Base-by-base conservation (phyloP, 2,113 vertebrate genomes). In the Xyrauchen texanus region DNA sequence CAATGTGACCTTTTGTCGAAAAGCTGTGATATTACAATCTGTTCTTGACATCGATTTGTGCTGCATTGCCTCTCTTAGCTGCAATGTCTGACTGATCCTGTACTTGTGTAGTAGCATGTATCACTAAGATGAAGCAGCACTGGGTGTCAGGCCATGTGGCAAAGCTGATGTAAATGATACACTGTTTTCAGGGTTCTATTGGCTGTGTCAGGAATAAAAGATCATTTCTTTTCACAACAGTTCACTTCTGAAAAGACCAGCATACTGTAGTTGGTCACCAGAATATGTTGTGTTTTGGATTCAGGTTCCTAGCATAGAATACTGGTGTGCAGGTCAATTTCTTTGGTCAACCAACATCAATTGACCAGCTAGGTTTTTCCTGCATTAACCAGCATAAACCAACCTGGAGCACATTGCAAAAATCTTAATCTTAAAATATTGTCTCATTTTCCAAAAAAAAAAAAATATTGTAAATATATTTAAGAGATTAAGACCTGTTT, bases 11-110 rank as follows among this genome's bases (percentile, higher is more conserved):
- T 81, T 77, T 61, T 34, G 21, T 44, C 12, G 5, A 10, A 34
- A 76, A 71, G 15, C 62, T 69, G 74, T 3, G 46, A 75, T 75
- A 60, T 15, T 68, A 69, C 34, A 45, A 13, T 66, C 44, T 64
- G 64, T 60, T 79, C 34, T 70, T 78, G 12, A 51, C 44, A 68
- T 62, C 46, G 66, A 71, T 61, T 68, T 73, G 72, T 63, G 72
- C 46, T n/a, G 60, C 58, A 63, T n/a, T 63, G 58, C 46, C 58
- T 63, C 45, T 74, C 11, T 12, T 8, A 16, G 42, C 21, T 16
- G 11, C 55, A 0, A 63, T 60, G n/a, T 52, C 60, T 63, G 72
- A 75, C 72, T 63, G 72, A 63, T 42, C 72, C 8, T 63, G 72
- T 58, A 63, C 15, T 52, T 42, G 58, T 3, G 11, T 63, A 51